A percentile compares a stretch with the other conserved stretches of the same genome.
Conservation (phyloP, 2,797 vertebrate genomes). For the Chelon auratus region DNA sequence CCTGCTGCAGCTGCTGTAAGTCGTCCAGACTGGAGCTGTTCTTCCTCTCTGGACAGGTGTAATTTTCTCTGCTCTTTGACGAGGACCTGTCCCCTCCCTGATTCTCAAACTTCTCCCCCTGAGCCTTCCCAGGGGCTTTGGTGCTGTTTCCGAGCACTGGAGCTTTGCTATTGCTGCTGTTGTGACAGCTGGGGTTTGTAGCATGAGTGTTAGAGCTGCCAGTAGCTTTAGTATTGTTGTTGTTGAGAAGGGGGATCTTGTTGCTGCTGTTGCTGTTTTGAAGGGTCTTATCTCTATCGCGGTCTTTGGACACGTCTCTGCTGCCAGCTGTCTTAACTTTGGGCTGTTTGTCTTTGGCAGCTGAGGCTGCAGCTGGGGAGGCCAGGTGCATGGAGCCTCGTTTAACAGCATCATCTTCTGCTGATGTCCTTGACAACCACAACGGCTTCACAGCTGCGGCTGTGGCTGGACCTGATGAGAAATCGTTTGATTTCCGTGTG, state of each 20-base stretch:
- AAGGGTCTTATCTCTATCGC: constrained; percentile 78
- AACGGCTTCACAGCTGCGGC: constrained; percentile 75
- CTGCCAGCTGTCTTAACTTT: constrained; percentile 80
- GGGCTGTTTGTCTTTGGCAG: constrained; percentile 86
- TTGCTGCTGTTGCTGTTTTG: constrained; percentile 80
- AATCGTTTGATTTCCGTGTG: constrained; percentile 81
- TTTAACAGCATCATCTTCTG: constrained; percentile 80
- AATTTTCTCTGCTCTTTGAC: constrained; percentile 83
- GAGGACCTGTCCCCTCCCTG: constrained; percentile 83
- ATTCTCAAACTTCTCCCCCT: constrained; percentile 77
- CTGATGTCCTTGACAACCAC: constrained; percentile 75
- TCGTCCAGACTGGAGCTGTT: constrained; percentile 80
- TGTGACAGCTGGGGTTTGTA: constrained; percentile 66
- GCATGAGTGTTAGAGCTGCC: constrained; percentile 69
- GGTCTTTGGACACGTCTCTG: constrained; percentile 83
- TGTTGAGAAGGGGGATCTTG: constrained; percentile 76
- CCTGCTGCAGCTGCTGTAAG: constrained; percentile 73
- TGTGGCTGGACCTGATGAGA: constrained; percentile 65
- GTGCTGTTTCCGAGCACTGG: constrained; percentile 74
- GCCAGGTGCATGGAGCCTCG: constrained; percentile 72
- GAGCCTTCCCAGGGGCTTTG: constrained; percentile 76
- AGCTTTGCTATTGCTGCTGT: constrained; percentile 79
- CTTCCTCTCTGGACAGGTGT: constrained; percentile 77
- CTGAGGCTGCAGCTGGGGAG: constrained; percentile 66
- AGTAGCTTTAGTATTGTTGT: constrained; percentile 74